Percentiles rank a stretch among this genome's conserved stretches.
These are phyloP conservation scores for Chalcosyrphus nemorum DNA, from an alignment of 2,888 invertebrate species.

Conservation along the genomic window DNA sequence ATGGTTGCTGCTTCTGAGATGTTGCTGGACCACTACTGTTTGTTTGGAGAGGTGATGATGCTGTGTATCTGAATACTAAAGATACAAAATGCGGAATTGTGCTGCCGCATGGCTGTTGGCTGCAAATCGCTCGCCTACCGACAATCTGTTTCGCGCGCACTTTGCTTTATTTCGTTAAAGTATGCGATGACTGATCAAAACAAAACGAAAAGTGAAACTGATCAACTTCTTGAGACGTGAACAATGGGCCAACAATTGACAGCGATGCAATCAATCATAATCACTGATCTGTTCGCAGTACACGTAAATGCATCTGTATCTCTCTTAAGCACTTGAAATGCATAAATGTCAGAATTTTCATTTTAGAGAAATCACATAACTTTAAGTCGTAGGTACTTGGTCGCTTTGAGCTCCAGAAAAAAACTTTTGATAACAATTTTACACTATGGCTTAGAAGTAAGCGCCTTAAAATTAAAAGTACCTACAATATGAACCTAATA, in stretches of 20 bases:
- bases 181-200: slow-evolving; percentile 66
- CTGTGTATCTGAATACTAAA: slow-evolving; percentile 23
- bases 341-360: slow-evolving; percentile 1
- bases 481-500: too few relatives aligned
- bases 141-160: slow-evolving; percentile 44
- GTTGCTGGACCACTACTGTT: slow-evolving; percentile 64
- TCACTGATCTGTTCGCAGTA: slow-evolving; percentile 60
- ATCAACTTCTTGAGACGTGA: slow-evolving; percentile 70
- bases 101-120: too few relatives aligned
- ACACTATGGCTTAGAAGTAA: too few relatives aligned
- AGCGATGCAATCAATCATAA: slow-evolving; percentile 72
- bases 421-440: too few relatives aligned
- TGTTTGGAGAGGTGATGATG: slow-evolving; percentile 50
- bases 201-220: slow-evolving; percentile 70
- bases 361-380: neutral
- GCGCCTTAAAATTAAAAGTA: too few relatives aligned
- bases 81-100: slow-evolving; percentile 48
- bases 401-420: too few relatives aligned
- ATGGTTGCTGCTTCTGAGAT: slow-evolving; percentile 31
- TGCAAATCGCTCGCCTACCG: slow-evolving; percentile 23
- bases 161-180: slow-evolving; percentile 37
- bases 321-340: neutral
- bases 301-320: slow-evolving; percentile 30
- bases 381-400: too few relatives aligned
- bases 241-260: slow-evolving; percentile 70